Percentiles rank a stretch among this genome's conserved stretches.
Conservation (phyloP, 2,888 invertebrate genomes). For the Drosophila cracens region DNA sequence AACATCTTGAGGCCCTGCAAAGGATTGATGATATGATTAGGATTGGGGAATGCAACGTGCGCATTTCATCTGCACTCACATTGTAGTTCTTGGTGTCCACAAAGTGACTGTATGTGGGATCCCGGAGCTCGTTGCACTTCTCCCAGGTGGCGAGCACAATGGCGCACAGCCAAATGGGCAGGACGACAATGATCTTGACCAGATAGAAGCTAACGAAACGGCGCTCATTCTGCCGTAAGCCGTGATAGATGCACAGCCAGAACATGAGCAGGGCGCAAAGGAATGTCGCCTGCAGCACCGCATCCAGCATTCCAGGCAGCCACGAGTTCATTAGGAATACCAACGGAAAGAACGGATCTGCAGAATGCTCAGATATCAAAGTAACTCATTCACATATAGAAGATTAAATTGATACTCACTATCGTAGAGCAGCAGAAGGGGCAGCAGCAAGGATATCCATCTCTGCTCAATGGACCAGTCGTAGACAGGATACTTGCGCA, state of each 20-base stretch:
- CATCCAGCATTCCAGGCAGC: slow-evolving; percentile 96
- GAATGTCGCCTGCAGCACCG: slow-evolving; percentile 95
- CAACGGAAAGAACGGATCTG: slow-evolving; percentile 97
- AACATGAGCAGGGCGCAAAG: slow-evolving; percentile 94
- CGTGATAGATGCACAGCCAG: slow-evolving; percentile 98
- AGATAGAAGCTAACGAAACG: slow-evolving; percentile 94
- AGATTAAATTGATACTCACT: slow-evolving; percentile 87
- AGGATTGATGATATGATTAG: slow-evolving; percentile 3
- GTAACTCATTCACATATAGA: neutral
- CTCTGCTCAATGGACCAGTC: slow-evolving; percentile 99
- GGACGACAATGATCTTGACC: slow-evolving; percentile 94
- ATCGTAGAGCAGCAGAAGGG: slow-evolving; percentile 94
- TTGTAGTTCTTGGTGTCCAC: slow-evolving; percentile 93
- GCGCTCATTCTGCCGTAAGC: slow-evolving; percentile 96
- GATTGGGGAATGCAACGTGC: too few relatives aligned
- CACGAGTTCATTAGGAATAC: slow-evolving; percentile 95
- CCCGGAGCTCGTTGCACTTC: slow-evolving; percentile 93
- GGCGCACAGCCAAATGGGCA: slow-evolving; percentile 94
- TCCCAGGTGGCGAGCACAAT: slow-evolving; percentile 95
- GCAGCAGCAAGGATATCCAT: slow-evolving; percentile 96
- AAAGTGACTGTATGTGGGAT: slow-evolving; percentile 96
- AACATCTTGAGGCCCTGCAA: slow-evolving; percentile 95
- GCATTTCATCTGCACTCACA: slow-evolving; percentile 86
- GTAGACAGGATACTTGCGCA: slow-evolving; percentile 93
- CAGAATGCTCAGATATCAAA: slow-evolving; percentile 57